These are phyloP conservation scores for Gobionotothen gibberifrons DNA, from an alignment of 2,797 vertebrate genomes.

Conservation along the genomic window DNA sequence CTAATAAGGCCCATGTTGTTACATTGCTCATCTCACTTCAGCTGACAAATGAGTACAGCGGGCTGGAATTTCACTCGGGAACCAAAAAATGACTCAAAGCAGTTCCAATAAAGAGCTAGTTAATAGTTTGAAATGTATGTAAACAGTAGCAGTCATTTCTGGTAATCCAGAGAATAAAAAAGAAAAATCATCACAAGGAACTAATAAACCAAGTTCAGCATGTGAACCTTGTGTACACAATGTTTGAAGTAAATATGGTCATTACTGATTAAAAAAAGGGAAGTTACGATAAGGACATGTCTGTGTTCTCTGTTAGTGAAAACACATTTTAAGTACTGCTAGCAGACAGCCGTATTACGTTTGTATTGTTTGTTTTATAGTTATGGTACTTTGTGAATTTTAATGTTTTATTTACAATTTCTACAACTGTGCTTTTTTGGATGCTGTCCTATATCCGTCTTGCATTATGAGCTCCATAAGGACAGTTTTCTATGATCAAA, in stretches of 20 bases:
- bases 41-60: conserved; percentile 46
- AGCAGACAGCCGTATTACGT: neutral
- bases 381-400: neutral
- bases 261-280: neutral
- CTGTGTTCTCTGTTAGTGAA: neutral
- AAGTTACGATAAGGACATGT: neutral
- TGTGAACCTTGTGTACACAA: neutral
- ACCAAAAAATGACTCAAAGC: conserved; percentile 18
- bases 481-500: neutral
- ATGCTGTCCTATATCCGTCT: neutral
- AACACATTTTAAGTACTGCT: neutral
- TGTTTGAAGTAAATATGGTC: neutral
- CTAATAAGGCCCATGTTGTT: conserved; percentile 58
- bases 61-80: conserved; percentile 30
- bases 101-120: neutral
- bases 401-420: neutral
- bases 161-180: conserved; percentile 2
- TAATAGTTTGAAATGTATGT: neutral
- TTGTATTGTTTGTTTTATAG: neutral
- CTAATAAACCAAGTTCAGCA: neutral
- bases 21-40: conserved; percentile 63
- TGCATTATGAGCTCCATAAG: neutral
- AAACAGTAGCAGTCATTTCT: conserved; percentile 10
- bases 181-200: neutral
- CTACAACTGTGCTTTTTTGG: neutral